Evolutionary conservation across 2,113 vertebrate genomes (phyloP), one percentile per base, ranked within the genome.

Genomic region (Syngnathus floridae): DNA sequence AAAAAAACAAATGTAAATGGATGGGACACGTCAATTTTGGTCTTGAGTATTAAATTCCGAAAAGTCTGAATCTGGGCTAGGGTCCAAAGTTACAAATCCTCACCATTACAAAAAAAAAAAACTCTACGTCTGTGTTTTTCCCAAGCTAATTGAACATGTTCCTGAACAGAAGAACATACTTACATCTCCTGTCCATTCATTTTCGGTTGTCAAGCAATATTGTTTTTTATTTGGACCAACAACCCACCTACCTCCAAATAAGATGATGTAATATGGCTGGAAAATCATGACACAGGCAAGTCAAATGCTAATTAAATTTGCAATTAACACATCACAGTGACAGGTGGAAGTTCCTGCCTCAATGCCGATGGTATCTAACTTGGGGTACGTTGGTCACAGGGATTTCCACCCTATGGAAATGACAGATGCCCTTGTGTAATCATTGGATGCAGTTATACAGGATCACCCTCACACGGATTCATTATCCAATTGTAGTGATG

Each of bases 401-500:
- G 67, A 74, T 74, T 71, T 78, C 58, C 64, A 65, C 66, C 52
- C n/a, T 40, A 57, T 59, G 62, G 37, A 60, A 63, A 74, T 81
- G 65, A 75, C 21, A 66, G 17, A 73, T 13, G 21, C 41, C 74
- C 75, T 72, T 71, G 58, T 78, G 65, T 77, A 70, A 71, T 62
- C 45, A 62, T 67, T 19, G 10, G 51, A 86, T 79, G 49, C 62
- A 69, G 72, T 70, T 55, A 75, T 70, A 70, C 52, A 46, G 66
- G 64, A 71, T 54, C 36, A 16, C 70, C 72, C 76, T 79, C 67
- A 71, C 75, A 75, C 82, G 48, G 73, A 76, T 78, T 79, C 77
- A 80, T 64, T 37, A 66, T 77, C 71, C 84, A 86, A 86, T 83
- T 87, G 87, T 78, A 80, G 82, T 72, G 65, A 49, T 67, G 73